Evolutionary conservation across 2,888 invertebrate genomes (phyloP).

Genomic region (Cerastoderma edule): DNA sequence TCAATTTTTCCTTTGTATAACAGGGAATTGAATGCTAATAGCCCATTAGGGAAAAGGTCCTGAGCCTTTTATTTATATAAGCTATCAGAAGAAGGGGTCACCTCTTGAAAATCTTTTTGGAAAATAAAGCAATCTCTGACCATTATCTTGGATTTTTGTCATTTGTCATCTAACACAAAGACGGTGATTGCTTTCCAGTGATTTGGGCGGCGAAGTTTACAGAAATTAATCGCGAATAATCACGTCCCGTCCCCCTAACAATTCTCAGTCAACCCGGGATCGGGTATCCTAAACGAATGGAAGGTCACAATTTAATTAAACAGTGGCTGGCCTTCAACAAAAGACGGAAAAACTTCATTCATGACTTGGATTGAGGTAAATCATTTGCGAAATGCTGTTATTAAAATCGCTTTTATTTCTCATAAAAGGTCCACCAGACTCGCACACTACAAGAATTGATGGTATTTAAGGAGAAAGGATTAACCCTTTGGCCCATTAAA

Average conservation of each 20-base stretch:
- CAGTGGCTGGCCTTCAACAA: conserved; percentile 54
- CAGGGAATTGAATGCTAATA: not conserved
- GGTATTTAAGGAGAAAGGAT: conserved; percentile 53
- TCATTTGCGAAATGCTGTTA: conserved; percentile 61
- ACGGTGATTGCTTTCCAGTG: conserved; percentile 59
- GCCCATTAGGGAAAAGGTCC: conserved; percentile 31
- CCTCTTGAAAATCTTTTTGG: conserved; percentile 49
- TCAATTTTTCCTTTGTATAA: too few relatives aligned
- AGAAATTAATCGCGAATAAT: conserved; percentile 65
- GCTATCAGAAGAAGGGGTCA: conserved; percentile 44
- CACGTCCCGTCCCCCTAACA: conserved; percentile 61
- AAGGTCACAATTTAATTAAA: conserved; percentile 64
- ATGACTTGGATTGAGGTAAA: conserved; percentile 51
- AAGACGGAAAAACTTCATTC: conserved; percentile 41
- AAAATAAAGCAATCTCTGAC: conserved; percentile 58
- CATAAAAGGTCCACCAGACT: conserved; percentile 47
- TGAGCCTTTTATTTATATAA: conserved; percentile 47
- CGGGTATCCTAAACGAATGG: conserved; percentile 56
- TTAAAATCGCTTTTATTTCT: conserved; percentile 59
- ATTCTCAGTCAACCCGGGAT: conserved; percentile 39
- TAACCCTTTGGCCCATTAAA: too few relatives aligned
- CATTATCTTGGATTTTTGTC: conserved; percentile 58
- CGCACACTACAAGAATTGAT: conserved; percentile 39
- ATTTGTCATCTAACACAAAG: conserved; percentile 64
- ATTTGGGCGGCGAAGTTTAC: conserved; percentile 63